Base-by-base conservation (phyloP, 2,797 vertebrate species). In the Columba guinea region DNA sequence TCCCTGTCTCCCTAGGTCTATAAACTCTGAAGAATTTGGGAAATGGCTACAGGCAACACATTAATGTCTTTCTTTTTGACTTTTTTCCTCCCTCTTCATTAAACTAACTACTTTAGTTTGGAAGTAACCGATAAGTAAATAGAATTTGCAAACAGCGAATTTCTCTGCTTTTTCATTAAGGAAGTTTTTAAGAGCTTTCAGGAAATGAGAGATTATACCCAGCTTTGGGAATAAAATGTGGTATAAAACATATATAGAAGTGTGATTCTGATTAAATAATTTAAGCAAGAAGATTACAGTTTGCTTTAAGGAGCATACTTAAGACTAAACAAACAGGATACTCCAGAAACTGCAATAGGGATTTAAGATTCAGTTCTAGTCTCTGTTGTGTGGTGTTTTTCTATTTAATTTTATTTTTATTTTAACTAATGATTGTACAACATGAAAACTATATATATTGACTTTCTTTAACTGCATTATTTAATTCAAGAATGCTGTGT, bases 21-120 rank as follows among this genome's bases (percentile, higher is more conserved):
- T 96, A 93, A 93, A 96, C 48, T 39, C 71, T 55, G 51, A 92
- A 94, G 34, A 94, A 90, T 87, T 87, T 92, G 64, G 60, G 94
- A 90, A 93, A 90, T 75, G 58, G 41, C 86, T 94, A 64, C 0
- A 0, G 78, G 94, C 91, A 87, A 75, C 74, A 84, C 83, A 89
- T 93, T 87, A 90, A 65, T 89, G 8, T 62, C 70, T 89, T 83
- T 87, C 19, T 48, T 62, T 92, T 46, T 67, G 19, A 8, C 59
- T 59, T 28, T 4, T 26, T 58, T n/a, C 11, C 16, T 0, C 10
- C 4, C 35, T 21, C 27, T 55, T 68, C 77, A 82, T 95, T 94
- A 90, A 67, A 76, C 94, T 79, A 83, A 63, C 60, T 84, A 15
- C 65, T 93, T 89, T 46, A 69, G 28, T 92, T 93, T 87, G 60